Conservation (phyloP, 64 coral and sea anemone species). For the Porites lutea region DNA sequence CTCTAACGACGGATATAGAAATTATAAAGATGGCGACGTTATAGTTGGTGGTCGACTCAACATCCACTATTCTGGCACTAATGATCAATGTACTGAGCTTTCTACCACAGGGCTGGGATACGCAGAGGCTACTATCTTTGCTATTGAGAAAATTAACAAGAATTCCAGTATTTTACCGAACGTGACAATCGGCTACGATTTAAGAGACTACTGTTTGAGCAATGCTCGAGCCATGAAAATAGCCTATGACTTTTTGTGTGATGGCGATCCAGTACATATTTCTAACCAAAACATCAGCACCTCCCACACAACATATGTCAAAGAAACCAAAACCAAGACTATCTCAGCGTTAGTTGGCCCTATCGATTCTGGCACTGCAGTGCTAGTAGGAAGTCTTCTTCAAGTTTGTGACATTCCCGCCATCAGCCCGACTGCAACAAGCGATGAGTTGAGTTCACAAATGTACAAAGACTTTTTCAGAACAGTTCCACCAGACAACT, state of each 20-base stretch:
- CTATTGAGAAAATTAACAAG: constrained; percentile 18
- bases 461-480: constrained; percentile 54
- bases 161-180: not conserved
- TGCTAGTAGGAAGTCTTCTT: too few relatives aligned
- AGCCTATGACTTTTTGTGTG: not conserved
- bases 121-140: constrained; percentile 15
- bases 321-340: not conserved
- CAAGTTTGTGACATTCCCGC: too few relatives aligned
- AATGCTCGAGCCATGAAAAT: not conserved
- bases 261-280: not conserved
- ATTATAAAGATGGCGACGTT: constrained; percentile 13
- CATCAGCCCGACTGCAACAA: not conserved
- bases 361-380: not conserved
- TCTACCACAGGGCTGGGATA: constrained; percentile 19
- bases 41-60: not conserved
- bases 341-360: constrained; percentile 12
- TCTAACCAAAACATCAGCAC: too few relatives aligned
- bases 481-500: constrained; percentile 64
- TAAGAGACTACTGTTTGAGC: constrained; percentile 16
- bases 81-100: not conserved
- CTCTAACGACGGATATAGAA: not conserved
- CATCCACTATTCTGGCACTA: not conserved
- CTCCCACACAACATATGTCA: not conserved
- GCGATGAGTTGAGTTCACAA: not conserved
- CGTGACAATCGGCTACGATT: constrained; percentile 3